Evolutionary conservation across 2,797 vertebrate species (phyloP), one percentile per base, ranked within the genome.

Genomic region (Scleropages formosus): DNA sequence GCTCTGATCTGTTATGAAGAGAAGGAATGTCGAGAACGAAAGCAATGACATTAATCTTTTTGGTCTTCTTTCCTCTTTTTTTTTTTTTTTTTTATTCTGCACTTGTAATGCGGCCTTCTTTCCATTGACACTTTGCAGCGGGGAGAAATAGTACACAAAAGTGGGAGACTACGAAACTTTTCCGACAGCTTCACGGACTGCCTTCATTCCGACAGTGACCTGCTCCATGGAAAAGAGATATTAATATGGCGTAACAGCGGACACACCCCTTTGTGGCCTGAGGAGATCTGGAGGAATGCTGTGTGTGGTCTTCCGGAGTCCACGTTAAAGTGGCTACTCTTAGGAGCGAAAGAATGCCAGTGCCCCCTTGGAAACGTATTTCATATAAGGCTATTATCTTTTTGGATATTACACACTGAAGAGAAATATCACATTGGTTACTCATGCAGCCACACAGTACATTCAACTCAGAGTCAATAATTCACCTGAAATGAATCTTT

Each of bases 11-110:
- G 86, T 81, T 87, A 89, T 80, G 84, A 72, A 61, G 26, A 85
- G 72, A 72, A 76, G 82, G 22, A 80, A 80, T 80, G 84, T 88
- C 90, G 89, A 86, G 27, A 53, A 39, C 78, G 77, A 62, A 10
- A 74, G 59, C 87, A 86, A 88, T 84, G 78, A 87, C 88, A 85
- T 84, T 86, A 88, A 87, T 87, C 81, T 71, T 51, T 27, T 69
- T 68, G 75, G 78, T 22, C 39, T 70, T 67, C 61, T 9, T 39
- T 20, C 16, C 49, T 47, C 16, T 20, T 46, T 49, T 26, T 62
- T 62, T 47, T 39, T 44, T 62, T 27, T 73, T 60, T 62, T 53
- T 7, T 56, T 16, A n/a, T 18, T 53, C 70, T 60, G 1, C 39
- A 12, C 27, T 72, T 72, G 4, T 11, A 47, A 47, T 31, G 22